Percentiles rank a stretch among this genome's conserved stretches.
Evolutionary conservation across 35 echinoderm and acorn worm genomes (phyloP).

Genomic region (Lytechinus variegatus): DNA sequence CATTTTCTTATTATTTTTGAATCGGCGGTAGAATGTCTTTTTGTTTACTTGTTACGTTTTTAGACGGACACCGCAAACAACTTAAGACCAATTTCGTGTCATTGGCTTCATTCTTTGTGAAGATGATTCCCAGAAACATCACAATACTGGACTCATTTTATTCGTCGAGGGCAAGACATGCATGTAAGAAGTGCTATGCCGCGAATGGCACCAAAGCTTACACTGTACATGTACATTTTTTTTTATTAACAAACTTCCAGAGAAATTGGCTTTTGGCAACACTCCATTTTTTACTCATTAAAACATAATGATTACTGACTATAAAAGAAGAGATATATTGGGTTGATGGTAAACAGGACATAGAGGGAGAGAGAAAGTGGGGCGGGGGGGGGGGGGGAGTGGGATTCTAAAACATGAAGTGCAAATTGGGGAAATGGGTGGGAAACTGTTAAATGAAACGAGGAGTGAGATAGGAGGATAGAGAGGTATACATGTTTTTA

Average conservation of each 20-base stretch:
- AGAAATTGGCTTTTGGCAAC: not conserved
- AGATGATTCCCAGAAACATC: not conserved
- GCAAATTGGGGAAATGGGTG: not conserved
- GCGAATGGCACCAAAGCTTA: not conserved
- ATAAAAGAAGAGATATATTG: not conserved
- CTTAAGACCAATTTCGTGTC: conserved; percentile 3
- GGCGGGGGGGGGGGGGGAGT: not conserved
- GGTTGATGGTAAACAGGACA: not conserved
- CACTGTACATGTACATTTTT: not conserved
- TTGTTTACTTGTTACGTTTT: not conserved
- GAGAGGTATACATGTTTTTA: not conserved
- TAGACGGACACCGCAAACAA: not conserved
- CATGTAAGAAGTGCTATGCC: not conserved
- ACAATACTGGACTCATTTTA: not conserved
- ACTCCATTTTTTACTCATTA: not conserved
- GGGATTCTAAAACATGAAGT: not conserved
- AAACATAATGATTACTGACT: not conserved
- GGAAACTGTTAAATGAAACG: not conserved
- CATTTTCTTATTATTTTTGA: not conserved
- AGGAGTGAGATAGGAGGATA: not conserved
- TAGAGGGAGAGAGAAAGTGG: not conserved
- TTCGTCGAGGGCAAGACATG: not conserved
- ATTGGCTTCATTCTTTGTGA: not conserved
- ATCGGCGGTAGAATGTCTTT: not conserved
- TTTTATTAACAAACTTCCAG: not conserved